A percentile compares a stretch with the other conserved stretches of the same genome.
Evolutionary conservation across 2,888 invertebrate species (phyloP).

Genomic region (Chymomyza caudatula): DNA sequence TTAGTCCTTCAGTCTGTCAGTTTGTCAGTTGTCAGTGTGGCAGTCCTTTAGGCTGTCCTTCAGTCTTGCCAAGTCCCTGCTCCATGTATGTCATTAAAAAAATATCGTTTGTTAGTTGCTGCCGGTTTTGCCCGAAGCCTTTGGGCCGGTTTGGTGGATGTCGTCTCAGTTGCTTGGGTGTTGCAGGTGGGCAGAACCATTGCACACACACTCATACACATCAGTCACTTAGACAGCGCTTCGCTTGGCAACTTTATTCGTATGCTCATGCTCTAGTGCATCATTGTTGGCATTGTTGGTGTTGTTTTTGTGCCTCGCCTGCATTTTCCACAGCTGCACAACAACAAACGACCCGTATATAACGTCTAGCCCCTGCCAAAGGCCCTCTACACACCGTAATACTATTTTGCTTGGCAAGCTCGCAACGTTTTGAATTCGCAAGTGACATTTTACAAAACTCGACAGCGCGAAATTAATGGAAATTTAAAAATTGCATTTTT

Average conservation of each 20-base stretch:
- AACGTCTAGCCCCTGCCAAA: constrained; percentile 14
- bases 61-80: not conserved
- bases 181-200: constrained; percentile 18
- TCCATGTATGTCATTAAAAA: constrained; percentile 60
- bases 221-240: constrained; percentile 48
- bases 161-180: constrained; percentile 13
- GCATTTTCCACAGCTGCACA: constrained; percentile 23
- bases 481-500: constrained; percentile 69
- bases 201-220: constrained; percentile 12
- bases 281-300: constrained; percentile 41
- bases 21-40: constrained; percentile 27
- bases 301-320: constrained; percentile 15
- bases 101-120: constrained; percentile 35
- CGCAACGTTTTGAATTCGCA: constrained; percentile 48
- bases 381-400: not conserved
- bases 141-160: constrained; percentile 17
- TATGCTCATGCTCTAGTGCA: constrained; percentile 16
- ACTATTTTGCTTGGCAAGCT: constrained; percentile 4
- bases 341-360: constrained; percentile 23
- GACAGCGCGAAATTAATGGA: constrained; percentile 69
- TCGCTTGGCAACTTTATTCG: not conserved
- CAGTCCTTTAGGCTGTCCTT: not conserved
- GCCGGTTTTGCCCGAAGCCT: constrained; percentile 37
- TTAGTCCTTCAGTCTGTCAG: constrained; percentile 16
- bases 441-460: constrained; percentile 65